Conservation (phyloP, 2,797 vertebrate species). For the Mus minutoides region DNA sequence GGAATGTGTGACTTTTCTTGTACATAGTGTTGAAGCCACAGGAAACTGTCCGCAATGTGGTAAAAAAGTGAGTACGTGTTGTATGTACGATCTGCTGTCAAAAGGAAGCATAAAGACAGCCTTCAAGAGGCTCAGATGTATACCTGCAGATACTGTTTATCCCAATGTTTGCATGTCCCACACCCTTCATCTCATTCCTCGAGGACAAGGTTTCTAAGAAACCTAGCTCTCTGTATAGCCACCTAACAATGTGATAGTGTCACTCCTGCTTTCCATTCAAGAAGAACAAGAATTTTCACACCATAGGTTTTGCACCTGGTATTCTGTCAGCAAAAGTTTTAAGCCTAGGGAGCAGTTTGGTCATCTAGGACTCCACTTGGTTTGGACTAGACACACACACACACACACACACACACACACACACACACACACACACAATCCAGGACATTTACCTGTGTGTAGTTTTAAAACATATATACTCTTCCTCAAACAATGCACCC, state of each 20-base stretch:
- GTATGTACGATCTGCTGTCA: not conserved
- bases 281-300: not conserved
- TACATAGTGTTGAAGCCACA: not conserved
- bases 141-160: accelerated
- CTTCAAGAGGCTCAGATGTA: not conserved
- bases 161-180: accelerated
- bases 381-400: not conserved
- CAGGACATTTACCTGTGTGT: not conserved
- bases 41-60: not conserved
- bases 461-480: not conserved
- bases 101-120: not conserved
- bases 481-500: not conserved
- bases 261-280: not conserved
- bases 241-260: not conserved
- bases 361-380: not conserved
- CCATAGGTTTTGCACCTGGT: not conserved
- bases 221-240: not conserved
- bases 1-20: not conserved
- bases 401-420: no score
- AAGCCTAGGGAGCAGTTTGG: not conserved
- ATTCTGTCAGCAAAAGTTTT: not conserved
- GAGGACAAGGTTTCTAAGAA: not conserved
- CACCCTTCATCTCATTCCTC: not conserved
- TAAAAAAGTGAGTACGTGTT: not conserved
- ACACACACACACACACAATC: no score